Percentiles rank a stretch among this genome's conserved stretches.
Conservation (phyloP, 2,113 vertebrate genomes). For the Zapus hudsonius region DNA sequence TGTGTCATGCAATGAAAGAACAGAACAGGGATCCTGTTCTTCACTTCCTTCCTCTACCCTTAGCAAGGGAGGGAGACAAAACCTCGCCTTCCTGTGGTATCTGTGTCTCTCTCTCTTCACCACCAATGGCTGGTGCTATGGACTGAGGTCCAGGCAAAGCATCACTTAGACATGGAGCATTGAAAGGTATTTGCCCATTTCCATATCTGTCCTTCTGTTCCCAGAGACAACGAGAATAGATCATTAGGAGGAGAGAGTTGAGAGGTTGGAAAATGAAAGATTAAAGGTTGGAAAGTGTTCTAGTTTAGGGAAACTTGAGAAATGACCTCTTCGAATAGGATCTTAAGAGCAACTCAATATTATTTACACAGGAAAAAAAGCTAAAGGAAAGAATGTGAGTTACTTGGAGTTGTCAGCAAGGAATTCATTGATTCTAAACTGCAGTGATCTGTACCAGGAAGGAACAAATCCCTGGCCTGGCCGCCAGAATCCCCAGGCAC, state of each 20-base stretch:
- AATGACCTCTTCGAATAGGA: conserved; percentile 46
- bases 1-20: not conserved
- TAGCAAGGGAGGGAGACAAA: not conserved
- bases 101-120: not conserved
- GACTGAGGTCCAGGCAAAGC: not conserved
- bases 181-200: not conserved
- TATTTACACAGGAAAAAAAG: conserved; percentile 35
- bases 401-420: conserved; percentile 69
- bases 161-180: not conserved
- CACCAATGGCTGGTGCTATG: not conserved
- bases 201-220: not conserved
- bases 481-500: conserved; percentile 11
- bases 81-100: not conserved
- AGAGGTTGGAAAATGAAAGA: not conserved
- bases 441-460: conserved; percentile 18
- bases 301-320: conserved; percentile 13
- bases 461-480: conserved; percentile 30
- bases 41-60: not conserved
- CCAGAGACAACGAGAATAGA: not conserved
- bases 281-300: not conserved
- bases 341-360: conserved; percentile 14
- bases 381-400: conserved; percentile 71
- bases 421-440: conserved; percentile 48
- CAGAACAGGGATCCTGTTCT: not conserved
- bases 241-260: not conserved